Base-by-base conservation (phyloP, 2,797 vertebrate genomes). In the Danionella dracula region DNA sequence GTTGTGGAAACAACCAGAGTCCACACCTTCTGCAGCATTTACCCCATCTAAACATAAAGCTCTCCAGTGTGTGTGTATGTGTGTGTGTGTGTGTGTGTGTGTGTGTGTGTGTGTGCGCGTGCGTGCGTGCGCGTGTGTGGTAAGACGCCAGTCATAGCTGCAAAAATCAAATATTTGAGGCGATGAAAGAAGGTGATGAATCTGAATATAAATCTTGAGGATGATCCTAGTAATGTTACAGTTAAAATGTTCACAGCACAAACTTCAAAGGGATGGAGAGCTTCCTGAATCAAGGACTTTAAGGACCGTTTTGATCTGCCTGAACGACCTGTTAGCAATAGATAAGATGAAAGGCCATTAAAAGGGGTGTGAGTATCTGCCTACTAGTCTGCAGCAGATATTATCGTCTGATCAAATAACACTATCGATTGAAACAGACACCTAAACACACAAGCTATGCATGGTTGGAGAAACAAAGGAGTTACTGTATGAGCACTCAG, bases 341-440 rank as follows among this genome's bases (percentile, higher is more conserved):
- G 63, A 56, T 51, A 51, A 50, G 41, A 56, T 55, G 41, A 66
- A 48, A 66, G n/a, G 42, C 32, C 19, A 44, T 57, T 27, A 3
- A 32, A 57, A 44, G 56, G 27, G 32, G 15, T 20, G 41, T 12
- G 19, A 17, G 13, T 38, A 48, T 48, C 21, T 38, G 34, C 15
- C 16, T 4, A 56, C 29, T 4, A 32, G 6, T 31, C 21, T 44
- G 17, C 44, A 37, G 40, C 27, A 21, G 19, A 31, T 11, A 42
- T 59, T 37, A 12, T 23, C 44, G 41, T 41, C 50, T 66, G n/a
- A 37, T 42, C 46, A 64, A 40, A 57, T 49, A 58, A 41, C 40
- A 59, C 50, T 34, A 51, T 41, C 51, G 31, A 19, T 15, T 32
- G 23, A 34, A 70, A 58, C 6, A 17, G 45, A 55, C 29, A 56